Evolutionary conservation across 2,797 vertebrate species (phyloP).

Genomic region (Leptodactylus fallax): DNA sequence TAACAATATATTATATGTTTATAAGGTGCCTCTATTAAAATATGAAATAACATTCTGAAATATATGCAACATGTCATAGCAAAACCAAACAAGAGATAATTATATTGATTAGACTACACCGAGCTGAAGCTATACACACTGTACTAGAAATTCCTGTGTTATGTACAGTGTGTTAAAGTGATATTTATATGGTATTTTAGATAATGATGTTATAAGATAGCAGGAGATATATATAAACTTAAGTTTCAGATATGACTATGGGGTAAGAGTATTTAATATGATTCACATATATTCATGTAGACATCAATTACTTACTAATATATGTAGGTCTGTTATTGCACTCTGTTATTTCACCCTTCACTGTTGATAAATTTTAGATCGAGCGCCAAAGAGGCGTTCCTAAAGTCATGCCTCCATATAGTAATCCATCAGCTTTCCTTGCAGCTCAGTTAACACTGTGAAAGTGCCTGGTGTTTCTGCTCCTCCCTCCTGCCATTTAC

Average conservation of each 20-base stretch:
- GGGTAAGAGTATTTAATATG: neutral
- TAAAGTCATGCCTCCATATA: neutral
- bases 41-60: no score
- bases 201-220: neutral
- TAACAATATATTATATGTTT: no score
- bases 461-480: neutral
- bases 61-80: no score
- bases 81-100: no score
- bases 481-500: slow-evolving; percentile 14
- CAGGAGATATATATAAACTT: neutral
- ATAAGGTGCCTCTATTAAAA: no score
- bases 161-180: no score
- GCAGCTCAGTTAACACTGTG: no score
- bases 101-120: no score
- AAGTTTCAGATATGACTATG: neutral
- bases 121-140: no score
- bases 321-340: neutral
- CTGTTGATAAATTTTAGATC: neutral
- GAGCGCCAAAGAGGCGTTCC: neutral
- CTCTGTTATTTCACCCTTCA: neutral
- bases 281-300: neutral
- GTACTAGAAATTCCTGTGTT: no score
- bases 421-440: neutral
- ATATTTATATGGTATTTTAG: no score
- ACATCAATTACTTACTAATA: neutral